Base-by-base conservation (phyloP, 2,113 vertebrate genomes). In the Mixornis gularis region DNA sequence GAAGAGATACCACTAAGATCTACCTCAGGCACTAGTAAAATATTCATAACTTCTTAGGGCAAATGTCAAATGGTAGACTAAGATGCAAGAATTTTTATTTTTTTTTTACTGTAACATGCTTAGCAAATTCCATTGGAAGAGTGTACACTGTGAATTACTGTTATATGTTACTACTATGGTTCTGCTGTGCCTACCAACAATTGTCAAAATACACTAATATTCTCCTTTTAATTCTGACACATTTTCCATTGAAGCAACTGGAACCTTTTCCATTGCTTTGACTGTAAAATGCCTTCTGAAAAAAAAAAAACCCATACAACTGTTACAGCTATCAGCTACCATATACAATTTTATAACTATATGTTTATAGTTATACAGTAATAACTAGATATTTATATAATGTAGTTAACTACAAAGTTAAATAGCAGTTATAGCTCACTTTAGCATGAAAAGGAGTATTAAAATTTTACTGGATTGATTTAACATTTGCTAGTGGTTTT, bases 381-480 rank as follows among this genome's bases (percentile, higher is more conserved):
- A 95, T 84, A 89, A 84, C 27, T 68, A 51, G 21, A 56, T 52
- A 72, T 26, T 66, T 84, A 69, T 3, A 34, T 34, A 63, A 30
- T 48, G 13, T 7, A 36, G 40, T 68, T 93, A 92, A 76, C n/a
- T 89, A 32, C 7, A 4, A 74, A 92, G 70, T 81, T 91, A 87
- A 95, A 85, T 81, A 85, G 73, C 73, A 87, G 78, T 89, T 92
- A 89, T 22, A 85, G 52, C 62, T 91, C 58, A 81, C 58, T 92
- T 87, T 74, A 92, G n/a, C 44, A 87, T 77, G 49, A 92, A 91
- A 89, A 62, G 20, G 17, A 68, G 34, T 81, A 89, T 91, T 79
- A 87, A 74, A 66, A 26, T 89, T 68, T 89, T 92, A 96, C 44
- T 91, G 84, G 62, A 71, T 49, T 44, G 40, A 78, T 79, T 91